Evolutionary conservation across 2,797 vertebrate species (phyloP), one percentile per base, ranked within the genome.

Genomic region (Pangasius krempfi): DNA sequence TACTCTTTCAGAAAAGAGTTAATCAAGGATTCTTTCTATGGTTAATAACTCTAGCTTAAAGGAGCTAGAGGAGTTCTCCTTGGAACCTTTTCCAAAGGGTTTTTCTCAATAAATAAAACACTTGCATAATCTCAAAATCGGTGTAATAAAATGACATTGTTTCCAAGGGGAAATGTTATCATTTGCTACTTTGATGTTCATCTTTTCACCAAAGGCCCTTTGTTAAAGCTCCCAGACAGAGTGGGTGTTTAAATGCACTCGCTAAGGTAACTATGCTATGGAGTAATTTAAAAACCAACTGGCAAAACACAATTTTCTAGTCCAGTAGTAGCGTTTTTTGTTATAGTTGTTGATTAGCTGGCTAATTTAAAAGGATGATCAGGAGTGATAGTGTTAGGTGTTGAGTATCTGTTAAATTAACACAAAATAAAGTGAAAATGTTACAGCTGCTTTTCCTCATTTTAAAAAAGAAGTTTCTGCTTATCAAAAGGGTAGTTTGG

Each of bases 101-200:
- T 54, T 54, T 30, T 20, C n/a, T 30, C 8, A 79, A 18, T 79
- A 2, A 47, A 75, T 50, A 37, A 76, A 37, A 80, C 20, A 5
- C 22, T 1, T 78, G 25, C 47, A 52, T 52, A n/a, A 80, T 37
- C 4, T 79, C 18, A 58, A 80, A 25, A 9, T 9, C 16, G 0
- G 54, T 78, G 3, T 81, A 58, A 81, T 58, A 2, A 81, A 60
- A 40, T 20, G 16, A 22, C 44, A 30, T 30, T 50, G 44, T 68
- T 83, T 50, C 27, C 54, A 37, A 37, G 56, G 80, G 47, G 60
- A 87, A 89, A 80, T 47, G 60, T 47, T 54, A 84, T 73, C 76
- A 85, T 87, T 90, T 73, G 60, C 72, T 90, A 62, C 84, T 91
- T 88, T 86, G 83, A 13, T 60, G 50, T 88, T 83, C 40, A 37